Base-by-base conservation (phyloP, 2,113 vertebrate genomes). In the Leiothrix lutea region DNA sequence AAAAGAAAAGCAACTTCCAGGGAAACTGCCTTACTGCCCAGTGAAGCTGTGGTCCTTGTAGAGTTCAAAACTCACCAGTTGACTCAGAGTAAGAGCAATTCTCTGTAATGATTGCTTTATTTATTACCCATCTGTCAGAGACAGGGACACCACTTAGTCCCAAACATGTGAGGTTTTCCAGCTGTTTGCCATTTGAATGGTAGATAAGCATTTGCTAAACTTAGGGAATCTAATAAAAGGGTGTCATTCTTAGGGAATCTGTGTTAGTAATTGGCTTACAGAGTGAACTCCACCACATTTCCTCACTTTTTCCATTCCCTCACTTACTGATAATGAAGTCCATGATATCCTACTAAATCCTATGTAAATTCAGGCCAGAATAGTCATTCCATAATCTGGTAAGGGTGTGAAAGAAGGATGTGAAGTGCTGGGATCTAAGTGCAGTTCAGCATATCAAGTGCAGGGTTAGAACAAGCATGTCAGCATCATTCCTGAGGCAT, bases 291-390 rank as follows among this genome's bases (percentile, higher is more conserved):
- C 51, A 71, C 75, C 82, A 58, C 47, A 47, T 88, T 90, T 86
- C 67, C 60, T 90, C 88, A 80, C 83, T 94, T 92, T 90, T 96
- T 94, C 89, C 75, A 88, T 95, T 96, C 67, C 42, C 66, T 93
- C 77, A 83, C 66, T 92, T 92, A 47, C 62, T 92, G 75, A 86
- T 94, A 77, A 86, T 86, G 53, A 84, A 84, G 56, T 86, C 70
- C 31, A 28, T 66, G 48, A 64, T 94, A 78, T 67, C 56, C 56
- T 70, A 15, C 80, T 87, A 82, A 89, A 77, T 83, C 70, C 50
- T 92, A 5, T 66, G 62, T 70, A 80, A 64, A 75, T 88, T 88
- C 42, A 40, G 53, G 56, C 80, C 64, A 95, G 72, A 86, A 51
- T 1, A 71, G 28, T 73, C 5, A 42, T 85, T 69, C 57, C 22